A percentile compares a stretch with the other conserved stretches of the same genome.
Evolutionary conservation across 2,888 invertebrate species (phyloP).

Genomic region (Euproctis similis): DNA sequence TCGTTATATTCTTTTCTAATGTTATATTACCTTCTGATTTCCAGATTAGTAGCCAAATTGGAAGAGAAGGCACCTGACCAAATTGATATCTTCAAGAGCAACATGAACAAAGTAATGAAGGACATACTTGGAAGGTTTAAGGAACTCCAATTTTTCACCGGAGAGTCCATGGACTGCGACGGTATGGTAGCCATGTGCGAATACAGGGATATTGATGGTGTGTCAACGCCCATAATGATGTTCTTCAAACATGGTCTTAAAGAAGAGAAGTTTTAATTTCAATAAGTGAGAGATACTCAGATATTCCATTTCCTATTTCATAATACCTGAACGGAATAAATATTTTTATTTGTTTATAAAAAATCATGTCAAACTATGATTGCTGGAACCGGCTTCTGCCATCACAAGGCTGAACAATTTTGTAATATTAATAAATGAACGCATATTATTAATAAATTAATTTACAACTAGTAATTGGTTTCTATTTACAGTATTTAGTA

Average conservation of each 20-base stretch:
- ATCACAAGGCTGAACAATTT: slow-evolving; percentile 71
- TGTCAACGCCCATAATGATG: slow-evolving; percentile 91
- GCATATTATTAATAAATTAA: slow-evolving; percentile 66
- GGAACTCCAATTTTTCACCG: slow-evolving; percentile 93
- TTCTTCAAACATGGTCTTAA: slow-evolving; percentile 97
- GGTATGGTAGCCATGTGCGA: slow-evolving; percentile 96
- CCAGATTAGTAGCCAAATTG: slow-evolving; percentile 85
- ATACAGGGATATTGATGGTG: slow-evolving; percentile 91
- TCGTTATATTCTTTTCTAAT: too few species aligned
- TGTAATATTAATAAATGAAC: slow-evolving; percentile 59
- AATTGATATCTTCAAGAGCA: slow-evolving; percentile 91
- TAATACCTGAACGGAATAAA: slow-evolving; percentile 43
- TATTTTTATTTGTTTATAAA: slow-evolving; percentile 69
- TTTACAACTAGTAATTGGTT: slow-evolving; percentile 49
- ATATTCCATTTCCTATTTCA: slow-evolving; percentile 53
- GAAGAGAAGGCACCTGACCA: slow-evolving; percentile 88
- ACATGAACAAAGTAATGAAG: slow-evolving; percentile 95
- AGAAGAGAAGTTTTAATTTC: slow-evolving; percentile 92
- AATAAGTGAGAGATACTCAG: slow-evolving; percentile 48
- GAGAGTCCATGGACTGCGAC: slow-evolving; percentile 95
- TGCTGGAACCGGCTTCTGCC: slow-evolving; percentile 56
- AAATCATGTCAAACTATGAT: slow-evolving; percentile 52
- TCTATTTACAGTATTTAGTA: too few species aligned
- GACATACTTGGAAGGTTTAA: slow-evolving; percentile 92
- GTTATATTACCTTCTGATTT: too few species aligned